A percentile compares a stretch with the other conserved stretches of the same genome.
phyloP scores from a whole-genome alignment of 2,113 vertebrate genomes.

The Toxotes jaculatrix region DNA sequence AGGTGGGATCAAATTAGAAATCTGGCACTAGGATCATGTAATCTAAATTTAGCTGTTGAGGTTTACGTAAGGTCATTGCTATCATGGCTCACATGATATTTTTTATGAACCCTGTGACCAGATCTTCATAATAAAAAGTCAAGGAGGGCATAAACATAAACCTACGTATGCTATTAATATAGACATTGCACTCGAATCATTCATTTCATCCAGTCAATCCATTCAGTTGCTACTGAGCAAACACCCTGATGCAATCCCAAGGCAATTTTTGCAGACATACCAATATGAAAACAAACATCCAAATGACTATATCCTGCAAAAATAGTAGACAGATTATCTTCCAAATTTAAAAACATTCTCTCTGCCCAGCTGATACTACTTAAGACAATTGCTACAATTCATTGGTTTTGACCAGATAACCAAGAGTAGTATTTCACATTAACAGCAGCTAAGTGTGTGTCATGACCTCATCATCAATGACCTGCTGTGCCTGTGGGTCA shows the following conservation, averaged over 20 bases:
- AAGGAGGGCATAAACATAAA: constrained; percentile 10
- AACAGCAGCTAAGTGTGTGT: constrained; percentile 49
- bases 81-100: constrained; percentile 7
- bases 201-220: constrained; percentile 49
- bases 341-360: background rate
- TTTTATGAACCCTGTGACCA: background rate
- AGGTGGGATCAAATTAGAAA: constrained; percentile 20
- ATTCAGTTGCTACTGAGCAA: constrained; percentile 55
- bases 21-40: background rate
- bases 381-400: constrained; percentile 3
- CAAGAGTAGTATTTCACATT: constrained; percentile 31
- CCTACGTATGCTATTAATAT: constrained; percentile 1
- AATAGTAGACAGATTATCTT: constrained; percentile 18
- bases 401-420: constrained; percentile 9
- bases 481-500: constrained; percentile 55
- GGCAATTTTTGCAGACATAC: constrained; percentile 64
- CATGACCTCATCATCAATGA: constrained; percentile 70
- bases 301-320: constrained; percentile 32
- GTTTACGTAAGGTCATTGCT: constrained; percentile 18
- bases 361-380: constrained; percentile 16
- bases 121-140: constrained; percentile 7
- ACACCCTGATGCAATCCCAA: constrained; percentile 77
- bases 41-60: constrained; percentile 37
- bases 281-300: constrained; percentile 58
- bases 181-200: constrained; percentile 38